Base-by-base conservation (phyloP, 2,113 vertebrate species). In the Sporophila hypoxantha region DNA sequence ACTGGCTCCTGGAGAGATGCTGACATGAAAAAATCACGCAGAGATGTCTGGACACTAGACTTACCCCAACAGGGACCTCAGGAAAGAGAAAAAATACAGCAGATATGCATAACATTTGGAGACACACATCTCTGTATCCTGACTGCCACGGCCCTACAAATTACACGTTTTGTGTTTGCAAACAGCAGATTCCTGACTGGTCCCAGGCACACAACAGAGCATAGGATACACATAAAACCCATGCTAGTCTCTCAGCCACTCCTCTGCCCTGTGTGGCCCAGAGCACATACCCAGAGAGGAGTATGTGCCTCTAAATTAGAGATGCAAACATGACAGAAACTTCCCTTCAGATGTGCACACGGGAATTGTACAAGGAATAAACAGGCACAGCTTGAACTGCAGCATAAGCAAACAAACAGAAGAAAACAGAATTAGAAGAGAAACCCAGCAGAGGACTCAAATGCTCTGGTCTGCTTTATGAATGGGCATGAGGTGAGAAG, bases 321-420 rank as follows among this genome's bases (percentile, higher is more conserved):
- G 73, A 75, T 6, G 29, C 8, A 44, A 70, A 29, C 8, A 5
- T 7, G 20, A 60, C 42, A 89, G 13, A 69, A 85, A 61, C 46
- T 22, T 53, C 21, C n/a, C 23, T 68, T 76, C 2, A 2, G 30
- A 39, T 27, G 14, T 0, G 0, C n/a, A 69, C 2, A 1, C 4
- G 21, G 66, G 37, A 77, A 75, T 75, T 62, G 49, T 14, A 53
- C 27, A 80, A 39, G 25, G n/a, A 73, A 73, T 37, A 60, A 76
- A 64, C 36, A 68, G 37, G 42, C 16, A 36, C 27, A 46, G 64
- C 32, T 49, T 69, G 32, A 69, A 49, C 30, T 62, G n/a, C 4
- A 52, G 37, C 59, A 41, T 26, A 52, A 49, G 32, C 23, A 52
- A 74, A n/a, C 7, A 30, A 84, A 74, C 30, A 86, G 47, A 69